Evolutionary conservation across 2,888 invertebrate species (phyloP), one percentile per base, ranked within the genome.

Genomic region (Halocaridina rubra): DNA sequence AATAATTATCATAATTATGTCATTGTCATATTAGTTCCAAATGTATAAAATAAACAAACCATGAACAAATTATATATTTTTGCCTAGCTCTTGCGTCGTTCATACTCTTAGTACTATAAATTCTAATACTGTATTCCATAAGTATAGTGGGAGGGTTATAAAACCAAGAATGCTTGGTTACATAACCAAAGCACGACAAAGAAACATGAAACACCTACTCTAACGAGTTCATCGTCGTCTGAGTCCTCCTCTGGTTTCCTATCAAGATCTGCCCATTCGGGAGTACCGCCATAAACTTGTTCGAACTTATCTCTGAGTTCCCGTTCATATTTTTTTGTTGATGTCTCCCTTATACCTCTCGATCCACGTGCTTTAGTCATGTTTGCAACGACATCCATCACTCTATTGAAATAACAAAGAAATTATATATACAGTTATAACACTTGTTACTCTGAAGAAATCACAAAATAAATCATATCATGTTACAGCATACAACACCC

Each of bases 191-290:
- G n/a, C n/a, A n/a, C n/a, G n/a, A n/a, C n/a, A n/a, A n/a, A n/a
- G n/a, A 69, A 29, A 80, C 27, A 30, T 53, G 29, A 10, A 29
- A 39, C 16, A 74, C 74, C 30, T 30, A 79, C 64, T 27, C 22
- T 69, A n/a, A 30, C 64, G 27, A 71, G 16, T 13, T 80, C 86
- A 13, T 86, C 84, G 46, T 86, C 87, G 19, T 76, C 85, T 24
- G 71, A 84, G 59, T 82, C 87, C 13, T 69, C 75, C 24, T 86
- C 84, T 29, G 84, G 78, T n/a, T 90, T 90, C 81, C 90, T 90
- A 33, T 93, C 92, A 22, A 95, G 90, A 79, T 93, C 92, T 0
- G 96, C 96, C 96, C 96, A 96, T 89, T 93, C 93, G 7, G 96
- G 96, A 13, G 82, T 82, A 86, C 93, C 94, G 0, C 95, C 94